A percentile compares a stretch with the other conserved stretches of the same genome.
Conservation (phyloP, 2,888 invertebrate species). For the Drosophila siamana region DNA sequence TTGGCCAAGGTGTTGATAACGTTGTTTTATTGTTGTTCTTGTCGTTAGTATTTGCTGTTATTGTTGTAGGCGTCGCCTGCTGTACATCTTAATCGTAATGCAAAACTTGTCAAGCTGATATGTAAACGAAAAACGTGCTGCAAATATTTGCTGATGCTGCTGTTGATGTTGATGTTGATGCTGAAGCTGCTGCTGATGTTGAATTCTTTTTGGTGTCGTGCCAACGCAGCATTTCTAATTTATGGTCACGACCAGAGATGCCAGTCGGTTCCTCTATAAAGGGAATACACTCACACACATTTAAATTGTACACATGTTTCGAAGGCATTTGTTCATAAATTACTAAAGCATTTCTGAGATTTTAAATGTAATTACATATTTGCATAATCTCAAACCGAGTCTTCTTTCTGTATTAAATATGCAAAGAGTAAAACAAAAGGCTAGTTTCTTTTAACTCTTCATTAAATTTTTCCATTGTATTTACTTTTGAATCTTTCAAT, state of each 20-base stretch:
- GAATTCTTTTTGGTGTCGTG: constrained; percentile 34
- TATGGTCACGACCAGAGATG: constrained; percentile 56
- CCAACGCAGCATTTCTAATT: constrained; percentile 71
- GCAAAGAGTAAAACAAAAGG: too few species aligned
- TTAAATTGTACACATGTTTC: background rate
- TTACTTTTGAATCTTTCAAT: too few species aligned
- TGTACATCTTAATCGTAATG: constrained; percentile 82
- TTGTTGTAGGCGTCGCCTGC: constrained; percentile 35
- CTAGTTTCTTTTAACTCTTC: too few species aligned
- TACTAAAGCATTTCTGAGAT: background rate
- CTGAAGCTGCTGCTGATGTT: constrained; percentile 35
- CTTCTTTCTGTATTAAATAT: too few species aligned
- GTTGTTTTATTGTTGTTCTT: constrained; percentile 58
- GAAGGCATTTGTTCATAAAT: background rate
- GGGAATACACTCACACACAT: background rate
- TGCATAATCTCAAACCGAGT: background rate
- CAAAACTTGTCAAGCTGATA: constrained; percentile 79
- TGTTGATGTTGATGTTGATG: background rate
- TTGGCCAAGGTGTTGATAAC: constrained; percentile 75
- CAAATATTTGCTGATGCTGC: constrained; percentile 76
- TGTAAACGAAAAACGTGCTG: constrained; percentile 78
- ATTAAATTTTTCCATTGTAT: too few species aligned
- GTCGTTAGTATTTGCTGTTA: constrained; percentile 18
- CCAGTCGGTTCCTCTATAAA: background rate
- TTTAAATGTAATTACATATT: background rate